These are phyloP conservation scores for Caenorhabditis doughertyi DNA, from an alignment of 2,888 invertebrate genomes.

Conservation along the genomic window DNA sequence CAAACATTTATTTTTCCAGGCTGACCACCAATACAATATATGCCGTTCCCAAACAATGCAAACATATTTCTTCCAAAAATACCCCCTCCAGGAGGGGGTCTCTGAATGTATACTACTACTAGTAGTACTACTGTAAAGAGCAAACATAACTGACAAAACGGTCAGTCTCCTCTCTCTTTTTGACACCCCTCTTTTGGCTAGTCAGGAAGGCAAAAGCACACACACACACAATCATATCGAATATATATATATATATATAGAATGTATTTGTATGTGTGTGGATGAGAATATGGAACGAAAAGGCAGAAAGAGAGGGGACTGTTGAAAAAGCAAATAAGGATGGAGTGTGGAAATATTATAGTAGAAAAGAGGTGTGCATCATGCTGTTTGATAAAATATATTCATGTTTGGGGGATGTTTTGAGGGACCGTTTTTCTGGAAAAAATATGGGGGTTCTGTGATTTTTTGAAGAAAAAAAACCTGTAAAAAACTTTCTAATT, in stretches of 20 bases:
- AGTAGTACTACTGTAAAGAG: constrained; percentile 45
- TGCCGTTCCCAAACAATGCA: not conserved
- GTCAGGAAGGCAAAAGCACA: constrained; percentile 23
- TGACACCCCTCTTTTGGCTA: too few species aligned
- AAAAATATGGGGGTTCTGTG: too few species aligned
- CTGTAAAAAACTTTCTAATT: too few species aligned
- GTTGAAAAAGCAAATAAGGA: constrained; percentile 48
- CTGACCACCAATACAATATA: too few species aligned
- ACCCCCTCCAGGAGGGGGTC: not conserved
- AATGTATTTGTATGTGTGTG: constrained; percentile 31
- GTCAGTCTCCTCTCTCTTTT: too few species aligned
- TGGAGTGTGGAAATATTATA: constrained; percentile 1
- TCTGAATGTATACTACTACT: constrained; percentile 15
- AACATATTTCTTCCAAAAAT: constrained; percentile 22
- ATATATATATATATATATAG: too few species aligned
- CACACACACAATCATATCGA: too few species aligned
- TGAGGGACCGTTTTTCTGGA: not conserved
- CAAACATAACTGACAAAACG: constrained; percentile 32
- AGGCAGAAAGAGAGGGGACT: constrained; percentile 14
- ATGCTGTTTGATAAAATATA: constrained; percentile 28
- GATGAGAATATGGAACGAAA: too few species aligned
- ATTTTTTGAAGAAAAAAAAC: too few species aligned
- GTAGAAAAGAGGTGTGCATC: constrained; percentile 1
- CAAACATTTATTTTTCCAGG: too few species aligned
- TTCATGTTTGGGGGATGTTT: not conserved